Conservation (phyloP, 2,888 invertebrate genomes). For the Stenodera caucasica region DNA sequence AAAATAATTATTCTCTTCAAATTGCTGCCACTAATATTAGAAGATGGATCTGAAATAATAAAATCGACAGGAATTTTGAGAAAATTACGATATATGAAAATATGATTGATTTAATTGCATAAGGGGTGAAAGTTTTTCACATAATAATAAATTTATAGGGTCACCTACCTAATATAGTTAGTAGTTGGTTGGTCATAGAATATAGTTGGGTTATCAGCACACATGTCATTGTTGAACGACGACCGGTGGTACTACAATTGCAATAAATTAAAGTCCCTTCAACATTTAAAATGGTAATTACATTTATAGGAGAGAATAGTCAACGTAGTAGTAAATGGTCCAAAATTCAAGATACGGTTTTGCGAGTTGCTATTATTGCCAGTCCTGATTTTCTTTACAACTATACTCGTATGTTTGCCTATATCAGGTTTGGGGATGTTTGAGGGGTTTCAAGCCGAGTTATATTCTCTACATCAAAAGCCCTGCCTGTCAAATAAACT, state of each 20-base stretch:
- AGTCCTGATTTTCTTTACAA: neutral
- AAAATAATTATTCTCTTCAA: neutral
- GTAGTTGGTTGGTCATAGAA: too few relatives aligned
- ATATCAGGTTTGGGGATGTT: conserved; percentile 19
- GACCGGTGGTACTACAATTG: conserved; percentile 11
- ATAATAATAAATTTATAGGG: too few relatives aligned
- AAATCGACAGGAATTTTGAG: neutral
- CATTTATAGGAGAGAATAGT: conserved; percentile 25
- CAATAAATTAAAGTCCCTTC: conserved; percentile 14
- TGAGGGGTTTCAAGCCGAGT: conserved; percentile 29
- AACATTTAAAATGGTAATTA: conserved; percentile 35
- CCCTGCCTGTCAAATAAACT: conserved; percentile 41
- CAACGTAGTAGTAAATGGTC: conserved; percentile 29
- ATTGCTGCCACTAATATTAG: neutral
- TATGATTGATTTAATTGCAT: conserved; percentile 9
- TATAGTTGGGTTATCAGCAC: neutral
- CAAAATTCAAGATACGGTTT: conserved; percentile 34
- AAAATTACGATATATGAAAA: too few relatives aligned
- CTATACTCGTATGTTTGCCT: neutral
- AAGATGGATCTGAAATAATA: too few relatives aligned
- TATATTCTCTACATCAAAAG: conserved; percentile 29
- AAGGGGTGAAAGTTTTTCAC: too few relatives aligned
- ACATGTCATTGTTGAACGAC: neutral
- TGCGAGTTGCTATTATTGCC: conserved; percentile 24
- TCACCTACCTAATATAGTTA: too few relatives aligned